Conservation (phyloP, 2,797 vertebrate species). For the Cyprinodon diabolis region DNA sequence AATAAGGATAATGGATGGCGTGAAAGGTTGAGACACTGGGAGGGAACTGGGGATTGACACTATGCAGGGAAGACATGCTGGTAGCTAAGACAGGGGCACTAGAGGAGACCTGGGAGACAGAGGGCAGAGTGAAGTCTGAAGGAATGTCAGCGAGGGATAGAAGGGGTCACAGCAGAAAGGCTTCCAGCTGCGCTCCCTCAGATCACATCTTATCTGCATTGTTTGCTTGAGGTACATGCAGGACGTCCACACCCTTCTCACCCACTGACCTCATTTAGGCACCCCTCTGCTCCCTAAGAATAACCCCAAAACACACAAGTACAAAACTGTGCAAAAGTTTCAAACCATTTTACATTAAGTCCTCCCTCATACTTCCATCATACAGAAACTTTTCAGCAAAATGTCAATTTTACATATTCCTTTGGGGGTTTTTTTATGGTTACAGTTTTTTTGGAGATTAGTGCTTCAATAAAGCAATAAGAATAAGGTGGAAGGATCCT, state of each 20-base stretch:
- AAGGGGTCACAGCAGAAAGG: slow-evolving; percentile 64
- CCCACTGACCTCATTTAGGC: slow-evolving; percentile 27
- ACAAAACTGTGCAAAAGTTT: neutral
- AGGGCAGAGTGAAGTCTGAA: slow-evolving; percentile 38
- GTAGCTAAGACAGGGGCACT: slow-evolving; percentile 23
- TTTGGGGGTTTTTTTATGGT: no score
- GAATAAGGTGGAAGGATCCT: no score
- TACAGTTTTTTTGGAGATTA: no score
- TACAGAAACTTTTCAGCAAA: no score
- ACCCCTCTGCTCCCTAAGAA: slow-evolving; percentile 18
- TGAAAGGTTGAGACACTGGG: slow-evolving; percentile 10
- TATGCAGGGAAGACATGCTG: slow-evolving; percentile 40
- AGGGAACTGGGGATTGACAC: slow-evolving; percentile 10
- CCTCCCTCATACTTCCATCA: no score
- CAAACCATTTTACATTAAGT: neutral
- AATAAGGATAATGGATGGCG: slow-evolving; percentile 55
- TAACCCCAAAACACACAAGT: neutral
- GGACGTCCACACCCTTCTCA: slow-evolving; percentile 15
- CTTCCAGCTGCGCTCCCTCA: slow-evolving; percentile 73
- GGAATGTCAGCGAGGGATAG: slow-evolving; percentile 67
- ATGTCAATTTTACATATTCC: no score
- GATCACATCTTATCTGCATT: slow-evolving; percentile 77
- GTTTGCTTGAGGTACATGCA: slow-evolving; percentile 59
- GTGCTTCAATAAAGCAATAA: no score
- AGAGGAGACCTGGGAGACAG: slow-evolving; percentile 12